phyloP scores from a whole-genome alignment of 2,113 vertebrate genomes.

The Ondatra zibethicus region DNA sequence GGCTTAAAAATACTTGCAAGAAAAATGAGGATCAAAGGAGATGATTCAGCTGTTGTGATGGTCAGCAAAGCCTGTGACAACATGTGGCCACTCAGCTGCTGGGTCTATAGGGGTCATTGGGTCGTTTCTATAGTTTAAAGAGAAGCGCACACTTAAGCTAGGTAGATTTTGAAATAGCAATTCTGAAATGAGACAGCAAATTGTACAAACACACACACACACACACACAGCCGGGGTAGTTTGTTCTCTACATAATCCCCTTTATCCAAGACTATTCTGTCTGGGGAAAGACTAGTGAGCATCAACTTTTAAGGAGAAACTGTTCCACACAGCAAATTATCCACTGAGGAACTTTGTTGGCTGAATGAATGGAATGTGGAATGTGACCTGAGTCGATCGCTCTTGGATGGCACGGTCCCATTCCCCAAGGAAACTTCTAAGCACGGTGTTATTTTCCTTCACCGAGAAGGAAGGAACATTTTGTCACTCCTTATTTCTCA shows the following conservation, averaged over 20 bases:
- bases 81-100: slow-evolving; percentile 57
- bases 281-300: background rate
- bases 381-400: background rate
- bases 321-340: background rate
- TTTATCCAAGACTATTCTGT: slow-evolving; percentile 62
- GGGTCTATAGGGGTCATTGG: slow-evolving; percentile 61
- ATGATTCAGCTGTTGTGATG: slow-evolving; percentile 74
- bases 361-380: background rate
- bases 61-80: slow-evolving; percentile 75
- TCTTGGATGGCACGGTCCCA: background rate
- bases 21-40: slow-evolving; percentile 63
- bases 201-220: background rate
- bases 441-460: background rate
- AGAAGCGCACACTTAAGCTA: slow-evolving; percentile 69
- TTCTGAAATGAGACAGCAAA: slow-evolving; percentile 64
- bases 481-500: background rate
- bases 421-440: background rate
- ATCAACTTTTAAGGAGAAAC: background rate
- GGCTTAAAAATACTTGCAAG: slow-evolving; percentile 2
- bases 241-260: slow-evolving; percentile 54
- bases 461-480: background rate
- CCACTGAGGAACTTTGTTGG: background rate
- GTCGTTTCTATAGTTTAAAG: slow-evolving; percentile 73
- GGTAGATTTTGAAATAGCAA: slow-evolving; percentile 73
- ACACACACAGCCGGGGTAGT: slow-evolving; percentile 39